Base-by-base conservation (phyloP, 2,797 vertebrate species). In the Lacerta bilineata region DNA sequence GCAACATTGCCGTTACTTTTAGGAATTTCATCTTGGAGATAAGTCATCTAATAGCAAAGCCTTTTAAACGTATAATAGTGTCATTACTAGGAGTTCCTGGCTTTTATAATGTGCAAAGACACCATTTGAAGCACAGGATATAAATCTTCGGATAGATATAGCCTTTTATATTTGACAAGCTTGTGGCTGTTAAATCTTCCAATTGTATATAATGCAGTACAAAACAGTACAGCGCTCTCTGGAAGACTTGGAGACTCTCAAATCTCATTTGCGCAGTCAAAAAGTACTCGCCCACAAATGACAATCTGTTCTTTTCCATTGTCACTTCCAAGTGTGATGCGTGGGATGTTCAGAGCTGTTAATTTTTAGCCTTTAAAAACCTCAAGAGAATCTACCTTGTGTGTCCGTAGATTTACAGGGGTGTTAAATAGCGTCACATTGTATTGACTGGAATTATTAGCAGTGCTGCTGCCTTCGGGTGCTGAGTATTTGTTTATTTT, bases 401-500 rank as follows among this genome's bases (percentile, higher is more conserved):
- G 50, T 43, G 2, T 23, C 46, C n/a, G 25, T 33, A n/a, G 13
- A 29, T 76, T 36, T 25, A 39, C 72, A 39, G 18, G 36, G 61
- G 72, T 74, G 18, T 66, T 29, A 66, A 87, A 27, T 59, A n/a
- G 61, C 25, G 27, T 74, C 27, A 64, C 27, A 36, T 75, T 17
- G 4, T 3, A 36, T 64, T 36, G 61, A 55, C 23, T 66, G 59
- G 39, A 68, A 77, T 50, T 11, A 27, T 75, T 64, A 59, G 39
- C 18, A 33, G 8, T 39, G 61, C 9, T 46, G 27, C n/a, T 71
- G 4, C 36, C 8, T 69, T 15, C 27, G 8, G 17, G n/a, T 36
- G 76, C 76, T 80, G 85, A 86, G 76, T 55, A 86, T 86, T 46
- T 68, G 20, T 80, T 77, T 83, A 13, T 23, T n/a, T 50, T 50